phyloP scores from a whole-genome alignment of 2,888 invertebrate species.

The Diarsia mendica region DNA sequence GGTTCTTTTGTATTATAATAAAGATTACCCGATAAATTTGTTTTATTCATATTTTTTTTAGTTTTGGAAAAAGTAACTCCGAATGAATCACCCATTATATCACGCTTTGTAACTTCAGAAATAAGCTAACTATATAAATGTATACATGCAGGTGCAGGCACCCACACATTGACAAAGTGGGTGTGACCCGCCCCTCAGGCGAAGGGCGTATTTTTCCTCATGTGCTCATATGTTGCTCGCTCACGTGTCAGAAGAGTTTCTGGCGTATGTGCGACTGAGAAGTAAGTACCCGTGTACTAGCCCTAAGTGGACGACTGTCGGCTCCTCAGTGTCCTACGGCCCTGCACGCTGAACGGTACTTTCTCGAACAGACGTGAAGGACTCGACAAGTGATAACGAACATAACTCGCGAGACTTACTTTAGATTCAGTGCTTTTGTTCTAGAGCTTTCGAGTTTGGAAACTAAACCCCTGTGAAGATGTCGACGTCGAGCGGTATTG shows the following conservation, averaged over 20 bases:
- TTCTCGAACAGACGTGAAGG: not conserved
- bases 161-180: slow-evolving; percentile 6
- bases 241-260: slow-evolving; percentile 18
- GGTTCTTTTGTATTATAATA: too few species aligned
- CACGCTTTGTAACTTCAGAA: not conserved
- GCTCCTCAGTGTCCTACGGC: not conserved
- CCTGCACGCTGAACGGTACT: slow-evolving; percentile 7
- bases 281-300: not conserved
- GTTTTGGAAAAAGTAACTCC: too few species aligned
- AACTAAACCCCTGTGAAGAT: not conserved
- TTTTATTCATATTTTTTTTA: too few species aligned
- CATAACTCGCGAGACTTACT: not conserved
- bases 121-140: not conserved
- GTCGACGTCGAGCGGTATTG: not conserved
- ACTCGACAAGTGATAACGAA: not conserved
- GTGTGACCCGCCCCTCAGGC: slow-evolving; percentile 16
- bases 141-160: not conserved
- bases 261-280: not conserved
- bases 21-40: too few species aligned
- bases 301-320: not conserved
- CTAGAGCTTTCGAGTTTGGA: not conserved
- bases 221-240: not conserved
- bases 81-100: too few species aligned
- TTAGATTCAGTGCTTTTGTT: not conserved
- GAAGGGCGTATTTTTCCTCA: not conserved